Base-by-base conservation (phyloP, 2,888 invertebrate genomes). In the Clanis bilineata region DNA sequence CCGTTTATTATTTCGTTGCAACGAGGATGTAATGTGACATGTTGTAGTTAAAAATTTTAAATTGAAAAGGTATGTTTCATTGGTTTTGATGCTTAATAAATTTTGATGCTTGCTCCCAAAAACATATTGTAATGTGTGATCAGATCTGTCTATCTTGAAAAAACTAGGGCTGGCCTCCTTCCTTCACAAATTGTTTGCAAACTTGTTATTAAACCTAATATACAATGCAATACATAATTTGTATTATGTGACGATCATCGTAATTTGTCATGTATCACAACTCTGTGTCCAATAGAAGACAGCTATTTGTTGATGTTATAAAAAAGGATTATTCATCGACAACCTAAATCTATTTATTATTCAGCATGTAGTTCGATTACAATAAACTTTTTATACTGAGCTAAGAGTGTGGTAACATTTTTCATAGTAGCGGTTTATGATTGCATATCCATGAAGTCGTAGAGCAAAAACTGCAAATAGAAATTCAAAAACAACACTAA, bases 181-280 rank as follows among this genome's bases (percentile, higher is more conserved):
- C 92, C 93, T 95, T 93, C 95, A 94, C 96, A 95, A 96, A 96
- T 96, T 96, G 96, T 96, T 96, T 96, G 96, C 95, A 96, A 95
- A 95, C 95, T 77, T 82, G 76, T 82, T 80, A 36, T 21, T 57
- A 18, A 54, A 43, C 22, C 36, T 58, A 51, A 28, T 38, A 45
- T 28, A 21, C 25, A 51, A 7, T 18, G 12, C 44, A 32, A 36
- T 38, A 47, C 38, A 47, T 12, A 6, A 21, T n/a, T n/a, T n/a
- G n/a, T n/a, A 47, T 51, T 25, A 51, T 41, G 18, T 56, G 41
- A 41, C 25, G 3, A 10, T 38, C 10, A 56, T 51, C 18, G 51
- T 32, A 32, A 32, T 32, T 45, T 21, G 6, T 15, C 18, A 51
- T 51, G 18, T 41, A 41, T 18, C 7, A 18, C 18, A 51, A 51